phyloP scores from a whole-genome alignment of 2,797 vertebrate species.

The Pangasius krempfi region DNA sequence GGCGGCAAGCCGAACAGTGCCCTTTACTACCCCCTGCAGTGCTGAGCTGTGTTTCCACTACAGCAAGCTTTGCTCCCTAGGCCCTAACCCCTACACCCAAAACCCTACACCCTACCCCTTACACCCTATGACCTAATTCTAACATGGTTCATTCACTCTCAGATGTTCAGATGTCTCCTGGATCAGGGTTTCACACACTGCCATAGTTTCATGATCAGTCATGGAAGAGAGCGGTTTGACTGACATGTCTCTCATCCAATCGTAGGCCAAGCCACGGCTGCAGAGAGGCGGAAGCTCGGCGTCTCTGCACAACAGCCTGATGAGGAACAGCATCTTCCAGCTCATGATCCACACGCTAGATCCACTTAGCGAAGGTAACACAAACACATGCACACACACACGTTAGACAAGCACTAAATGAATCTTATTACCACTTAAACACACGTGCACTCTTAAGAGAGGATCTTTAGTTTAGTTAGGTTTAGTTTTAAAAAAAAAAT shows the following conservation, averaged over 20 bases:
- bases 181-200: background rate
- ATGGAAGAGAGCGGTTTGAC: slow-evolving; percentile 38
- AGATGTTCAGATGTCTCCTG: background rate
- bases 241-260: slow-evolving; percentile 61
- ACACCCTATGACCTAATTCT: background rate
- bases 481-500: no score
- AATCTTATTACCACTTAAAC: background rate
- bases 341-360: slow-evolving; percentile 99
- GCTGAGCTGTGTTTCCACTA: slow-evolving; percentile 24
- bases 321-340: slow-evolving; percentile 99
- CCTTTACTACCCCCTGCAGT: slow-evolving; percentile 51
- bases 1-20: slow-evolving; percentile 24
- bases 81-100: background rate
- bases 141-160: background rate
- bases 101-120: background rate
- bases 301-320: slow-evolving; percentile 96
- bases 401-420: background rate
- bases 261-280: slow-evolving; percentile 89
- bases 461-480: background rate
- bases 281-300: slow-evolving; percentile 96
- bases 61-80: background rate
- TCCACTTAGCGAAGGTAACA: slow-evolving; percentile 94
- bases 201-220: background rate
- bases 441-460: background rate
- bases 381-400: slow-evolving; percentile 16